Evolutionary conservation across 1,140 invertebrate genomes (phyloP).

Genomic region (Holotrichia oblita): DNA sequence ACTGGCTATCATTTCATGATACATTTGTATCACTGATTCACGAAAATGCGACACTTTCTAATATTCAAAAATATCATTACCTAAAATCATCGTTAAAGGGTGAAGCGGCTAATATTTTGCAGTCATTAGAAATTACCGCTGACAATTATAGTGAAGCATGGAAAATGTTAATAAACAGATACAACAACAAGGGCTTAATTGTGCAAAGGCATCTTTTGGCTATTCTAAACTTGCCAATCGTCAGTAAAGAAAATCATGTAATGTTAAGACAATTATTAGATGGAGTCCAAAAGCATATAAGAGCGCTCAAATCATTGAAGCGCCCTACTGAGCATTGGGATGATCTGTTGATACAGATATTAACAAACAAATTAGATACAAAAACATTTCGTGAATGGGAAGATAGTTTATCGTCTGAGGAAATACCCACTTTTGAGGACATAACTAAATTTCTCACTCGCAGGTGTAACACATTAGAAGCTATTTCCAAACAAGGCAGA

Average conservation of each 20-base stretch:
- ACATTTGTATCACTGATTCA: slow-evolving; percentile 52
- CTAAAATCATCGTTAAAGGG: slow-evolving; percentile 51
- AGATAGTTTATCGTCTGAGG: neutral
- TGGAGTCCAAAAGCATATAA: slow-evolving; percentile 21
- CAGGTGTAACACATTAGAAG: slow-evolving; percentile 26
- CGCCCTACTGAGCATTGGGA: slow-evolving; percentile 31
- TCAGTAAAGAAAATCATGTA: slow-evolving; percentile 46
- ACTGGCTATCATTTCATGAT: slow-evolving; percentile 53
- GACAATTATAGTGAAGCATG: slow-evolving; percentile 57
- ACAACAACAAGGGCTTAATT: slow-evolving; percentile 56
- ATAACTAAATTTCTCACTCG: slow-evolving; percentile 19
- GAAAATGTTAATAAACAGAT: slow-evolving; percentile 55
- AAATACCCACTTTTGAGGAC: slow-evolving; percentile 31
- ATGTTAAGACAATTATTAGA: slow-evolving; percentile 49
- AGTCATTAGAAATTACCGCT: slow-evolving; percentile 53
- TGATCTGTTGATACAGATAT: neutral
- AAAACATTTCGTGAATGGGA: slow-evolving; percentile 23
- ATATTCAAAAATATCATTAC: slow-evolving; percentile 55
- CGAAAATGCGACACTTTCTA: slow-evolving; percentile 46
- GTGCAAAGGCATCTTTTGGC: slow-evolving; percentile 56
- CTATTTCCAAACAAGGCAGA: slow-evolving; percentile 14
- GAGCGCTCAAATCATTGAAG: slow-evolving; percentile 15
- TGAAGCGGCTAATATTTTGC: slow-evolving; percentile 52
- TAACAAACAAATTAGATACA: slow-evolving; percentile 32
- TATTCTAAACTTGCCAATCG: slow-evolving; percentile 51